Evolutionary conservation across 2,797 vertebrate species (phyloP).

Genomic region (Otus scops): DNA sequence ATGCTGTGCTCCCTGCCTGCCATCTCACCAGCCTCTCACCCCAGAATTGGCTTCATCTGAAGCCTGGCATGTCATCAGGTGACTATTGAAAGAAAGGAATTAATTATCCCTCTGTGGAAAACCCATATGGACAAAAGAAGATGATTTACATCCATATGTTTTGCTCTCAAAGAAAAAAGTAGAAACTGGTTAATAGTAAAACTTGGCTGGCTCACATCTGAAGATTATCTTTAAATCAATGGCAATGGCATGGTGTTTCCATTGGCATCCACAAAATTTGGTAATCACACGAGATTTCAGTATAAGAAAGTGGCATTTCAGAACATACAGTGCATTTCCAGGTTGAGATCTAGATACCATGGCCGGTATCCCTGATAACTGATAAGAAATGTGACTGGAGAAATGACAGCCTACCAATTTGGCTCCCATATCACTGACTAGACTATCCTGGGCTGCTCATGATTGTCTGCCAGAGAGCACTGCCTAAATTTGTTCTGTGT

Average conservation of each 20-base stretch:
- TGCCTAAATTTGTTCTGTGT: not conserved
- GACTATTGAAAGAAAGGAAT: not conserved
- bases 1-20: not conserved
- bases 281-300: not conserved
- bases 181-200: not conserved
- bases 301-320: not conserved
- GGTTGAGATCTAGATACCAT: not conserved
- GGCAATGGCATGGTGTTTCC: not conserved
- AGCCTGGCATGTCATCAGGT: not conserved
- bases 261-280: not conserved
- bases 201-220: not conserved
- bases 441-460: not conserved
- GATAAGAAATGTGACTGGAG: not conserved
- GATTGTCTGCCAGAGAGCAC: rapidly evolving
- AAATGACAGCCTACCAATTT: not conserved
- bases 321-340: not conserved
- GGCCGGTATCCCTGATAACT: not conserved
- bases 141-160: not conserved
- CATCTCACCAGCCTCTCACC: not conserved
- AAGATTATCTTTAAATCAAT: not conserved
- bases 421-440: not conserved
- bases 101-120: not conserved
- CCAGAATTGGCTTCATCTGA: not conserved
- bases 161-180: not conserved
- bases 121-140: not conserved